phyloP scores from a whole-genome alignment of 2,797 vertebrate genomes.

The Paratrypauchen microcephalus region DNA sequence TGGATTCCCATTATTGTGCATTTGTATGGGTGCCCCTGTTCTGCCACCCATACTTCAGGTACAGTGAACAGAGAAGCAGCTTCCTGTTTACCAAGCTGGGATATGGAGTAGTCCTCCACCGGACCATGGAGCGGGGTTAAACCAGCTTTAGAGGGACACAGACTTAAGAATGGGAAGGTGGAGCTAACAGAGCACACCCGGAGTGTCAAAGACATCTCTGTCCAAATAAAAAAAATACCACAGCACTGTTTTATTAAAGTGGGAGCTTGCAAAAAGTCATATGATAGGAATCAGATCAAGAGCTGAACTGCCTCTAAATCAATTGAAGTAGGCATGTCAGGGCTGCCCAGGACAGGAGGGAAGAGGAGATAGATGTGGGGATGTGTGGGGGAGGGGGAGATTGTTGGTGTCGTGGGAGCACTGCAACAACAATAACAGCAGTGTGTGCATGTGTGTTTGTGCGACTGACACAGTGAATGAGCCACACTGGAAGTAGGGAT shows the following conservation, averaged over 20 bases:
- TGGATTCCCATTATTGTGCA: slow-evolving; percentile 72
- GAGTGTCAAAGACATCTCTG: slow-evolving; percentile 22
- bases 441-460: slow-evolving; percentile 66
- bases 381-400: slow-evolving; percentile 77
- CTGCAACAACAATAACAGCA: slow-evolving; percentile 84
- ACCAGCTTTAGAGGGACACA: slow-evolving; percentile 4
- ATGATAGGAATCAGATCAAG: slow-evolving; percentile 77
- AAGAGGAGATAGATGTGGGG: slow-evolving; percentile 72
- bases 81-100: slow-evolving; percentile 78
- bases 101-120: slow-evolving; percentile 48
- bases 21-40: slow-evolving; percentile 66
- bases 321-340: slow-evolving; percentile 75
- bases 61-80: slow-evolving; percentile 60
- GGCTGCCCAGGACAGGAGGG: slow-evolving; percentile 69
- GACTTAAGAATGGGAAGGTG: slow-evolving; percentile 36
- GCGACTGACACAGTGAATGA: slow-evolving; percentile 66
- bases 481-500: slow-evolving; percentile 72
- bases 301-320: slow-evolving; percentile 77
- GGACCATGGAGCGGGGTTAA: slow-evolving; percentile 26
- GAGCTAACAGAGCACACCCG: slow-evolving; percentile 7
- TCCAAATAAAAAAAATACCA: slow-evolving; percentile 55
- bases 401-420: slow-evolving; percentile 83
- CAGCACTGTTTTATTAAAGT: slow-evolving; percentile 54
- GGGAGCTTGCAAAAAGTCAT: slow-evolving; percentile 65
- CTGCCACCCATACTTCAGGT: slow-evolving; percentile 73